These are phyloP conservation scores for Oeneis ivallda DNA, from an alignment of 2,888 invertebrate species.

Conservation along the genomic window DNA sequence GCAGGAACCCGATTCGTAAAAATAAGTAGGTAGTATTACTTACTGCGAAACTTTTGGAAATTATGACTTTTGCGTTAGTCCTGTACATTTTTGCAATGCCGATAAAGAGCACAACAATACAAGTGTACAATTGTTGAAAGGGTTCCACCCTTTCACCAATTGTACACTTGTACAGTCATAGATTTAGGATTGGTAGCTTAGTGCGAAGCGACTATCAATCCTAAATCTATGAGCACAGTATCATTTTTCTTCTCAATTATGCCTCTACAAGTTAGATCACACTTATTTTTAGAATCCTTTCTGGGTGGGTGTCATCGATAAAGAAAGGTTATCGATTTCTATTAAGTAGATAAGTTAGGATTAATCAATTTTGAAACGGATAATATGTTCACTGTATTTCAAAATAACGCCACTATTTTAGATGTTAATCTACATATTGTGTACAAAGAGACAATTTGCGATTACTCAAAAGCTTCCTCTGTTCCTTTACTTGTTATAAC, in stretches of 20 bases:
- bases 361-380: conserved; percentile 10
- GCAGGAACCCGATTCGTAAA: neutral
- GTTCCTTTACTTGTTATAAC: neutral
- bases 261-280: conserved; percentile 4
- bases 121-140: too few relatives aligned
- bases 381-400: conserved; percentile 6
- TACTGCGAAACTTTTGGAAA: neutral
- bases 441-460: neutral
- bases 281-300: conserved; percentile 5
- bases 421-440: neutral
- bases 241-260: too few relatives aligned
- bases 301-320: conserved; percentile 22
- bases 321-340: conserved; percentile 28
- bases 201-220: too few relatives aligned
- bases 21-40: neutral
- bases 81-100: neutral
- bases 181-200: too few relatives aligned
- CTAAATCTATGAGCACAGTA: too few relatives aligned
- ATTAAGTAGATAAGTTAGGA: conserved; percentile 23
- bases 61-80: neutral
- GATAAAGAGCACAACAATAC: too few relatives aligned
- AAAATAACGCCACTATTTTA: conserved; percentile 11
- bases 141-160: too few relatives aligned
- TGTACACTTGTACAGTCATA: too few relatives aligned
- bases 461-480: neutral